A percentile compares a stretch with the other conserved stretches of the same genome.
phyloP scores from a whole-genome alignment of 2,888 invertebrate species.

The Latheticus oryzae region DNA sequence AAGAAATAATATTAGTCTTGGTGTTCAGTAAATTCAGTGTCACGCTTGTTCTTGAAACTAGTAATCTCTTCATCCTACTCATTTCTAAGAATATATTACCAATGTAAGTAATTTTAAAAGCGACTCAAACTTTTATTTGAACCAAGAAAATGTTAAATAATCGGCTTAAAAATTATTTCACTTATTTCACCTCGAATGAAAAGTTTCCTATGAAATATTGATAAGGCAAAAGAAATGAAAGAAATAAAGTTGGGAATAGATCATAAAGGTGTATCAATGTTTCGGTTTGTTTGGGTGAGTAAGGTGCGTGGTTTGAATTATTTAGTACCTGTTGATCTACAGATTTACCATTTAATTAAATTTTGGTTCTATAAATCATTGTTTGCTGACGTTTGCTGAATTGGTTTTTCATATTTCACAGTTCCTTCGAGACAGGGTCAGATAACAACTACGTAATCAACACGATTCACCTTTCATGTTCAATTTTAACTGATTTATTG shows the following conservation, averaged over 20 bases:
- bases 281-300: slow-evolving; percentile 3
- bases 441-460: neutral
- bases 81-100: slow-evolving; percentile 9
- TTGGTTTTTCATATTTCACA: neutral
- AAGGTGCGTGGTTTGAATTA: slow-evolving; percentile 5
- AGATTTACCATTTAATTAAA: neutral
- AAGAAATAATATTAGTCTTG: slow-evolving; percentile 37
- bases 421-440: neutral
- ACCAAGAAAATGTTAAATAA: neutral
- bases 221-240: slow-evolving; percentile 26
- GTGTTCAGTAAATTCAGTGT: slow-evolving; percentile 14
- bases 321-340: slow-evolving; percentile 12
- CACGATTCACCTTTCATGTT: too few species aligned
- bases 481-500: too few species aligned
- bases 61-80: neutral
- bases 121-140: neutral
- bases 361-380: slow-evolving; percentile 1
- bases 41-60: slow-evolving; percentile 19
- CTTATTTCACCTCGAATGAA: slow-evolving; percentile 13
- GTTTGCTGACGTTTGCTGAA: neutral
- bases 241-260: slow-evolving; percentile 4
- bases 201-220: slow-evolving; percentile 31
- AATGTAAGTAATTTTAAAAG: too few species aligned
- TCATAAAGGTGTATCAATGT: neutral
- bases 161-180: slow-evolving; percentile 10